These are phyloP conservation scores for Plagodis dolabraria DNA, from an alignment of 2,888 invertebrate genomes.

Conservation along the genomic window DNA sequence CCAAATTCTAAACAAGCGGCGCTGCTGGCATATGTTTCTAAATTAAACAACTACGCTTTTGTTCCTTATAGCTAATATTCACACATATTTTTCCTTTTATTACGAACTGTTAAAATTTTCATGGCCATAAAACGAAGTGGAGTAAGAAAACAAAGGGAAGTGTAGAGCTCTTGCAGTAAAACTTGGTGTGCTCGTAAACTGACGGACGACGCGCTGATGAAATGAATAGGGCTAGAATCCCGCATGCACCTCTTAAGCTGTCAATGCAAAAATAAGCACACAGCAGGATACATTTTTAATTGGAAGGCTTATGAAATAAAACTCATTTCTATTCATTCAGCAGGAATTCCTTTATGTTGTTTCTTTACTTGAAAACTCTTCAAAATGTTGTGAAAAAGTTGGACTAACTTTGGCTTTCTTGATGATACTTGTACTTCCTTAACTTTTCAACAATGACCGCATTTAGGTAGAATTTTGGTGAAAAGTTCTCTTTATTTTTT, in stretches of 20 bases:
- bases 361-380: conserved; percentile 34
- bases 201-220: conserved; percentile 51
- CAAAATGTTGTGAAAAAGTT: conserved; percentile 41
- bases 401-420: conserved; percentile 45
- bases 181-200: conserved; percentile 70
- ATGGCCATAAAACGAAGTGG: conserved; percentile 56
- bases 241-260: conserved; percentile 40
- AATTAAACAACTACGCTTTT: conserved; percentile 6
- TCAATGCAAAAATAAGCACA: conserved; percentile 55
- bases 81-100: conserved; percentile 49
- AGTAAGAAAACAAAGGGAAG: conserved; percentile 61
- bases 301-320: conserved; percentile 53
- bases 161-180: conserved; percentile 68
- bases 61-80: conserved; percentile 25
- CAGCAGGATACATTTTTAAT: conserved; percentile 59
- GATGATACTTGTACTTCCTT: conserved; percentile 33
- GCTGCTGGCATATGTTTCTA: too few species aligned
- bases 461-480: conserved; percentile 54
- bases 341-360: conserved; percentile 46
- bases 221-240: conserved; percentile 58
- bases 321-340: conserved; percentile 45
- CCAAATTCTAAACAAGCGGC: background rate
- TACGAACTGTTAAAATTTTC: conserved; percentile 57
- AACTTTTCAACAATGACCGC: conserved; percentile 59
- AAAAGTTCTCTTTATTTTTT: conserved; percentile 59